phyloP scores from a whole-genome alignment of 2,797 vertebrate species.

The Psittacula derbiana region DNA sequence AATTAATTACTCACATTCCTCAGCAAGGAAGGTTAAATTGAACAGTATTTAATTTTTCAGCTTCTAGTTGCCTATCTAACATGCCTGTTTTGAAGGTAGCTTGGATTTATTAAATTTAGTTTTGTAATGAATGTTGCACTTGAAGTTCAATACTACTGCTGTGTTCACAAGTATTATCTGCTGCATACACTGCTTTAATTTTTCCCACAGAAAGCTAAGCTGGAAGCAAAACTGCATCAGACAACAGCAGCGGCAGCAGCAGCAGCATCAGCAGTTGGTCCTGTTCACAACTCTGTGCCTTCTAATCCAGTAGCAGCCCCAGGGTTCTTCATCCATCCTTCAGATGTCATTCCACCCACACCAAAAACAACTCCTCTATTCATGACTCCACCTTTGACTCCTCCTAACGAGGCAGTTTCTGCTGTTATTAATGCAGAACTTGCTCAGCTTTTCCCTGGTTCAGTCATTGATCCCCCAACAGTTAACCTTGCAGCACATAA shows the following conservation, averaged over 20 bases:
- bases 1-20: not conserved
- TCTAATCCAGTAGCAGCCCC: slow-evolving; percentile 91
- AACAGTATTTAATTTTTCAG: not conserved
- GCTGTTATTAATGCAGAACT: slow-evolving; percentile 96
- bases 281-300: slow-evolving; percentile 96
- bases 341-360: slow-evolving; percentile 97
- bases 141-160: not conserved
- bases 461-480: slow-evolving; percentile 92
- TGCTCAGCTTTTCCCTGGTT: slow-evolving; percentile 95
- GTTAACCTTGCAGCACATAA: slow-evolving; percentile 93
- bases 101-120: not conserved
- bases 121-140: not conserved
- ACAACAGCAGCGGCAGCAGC: slow-evolving; percentile 88
- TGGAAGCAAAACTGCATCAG: slow-evolving; percentile 98
- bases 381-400: slow-evolving; percentile 98
- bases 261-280: slow-evolving; percentile 85
- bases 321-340: slow-evolving; percentile 97
- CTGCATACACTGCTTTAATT: slow-evolving; percentile 61
- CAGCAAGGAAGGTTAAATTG: not conserved
- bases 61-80: not conserved
- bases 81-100: not conserved
- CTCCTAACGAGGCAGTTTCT: slow-evolving; percentile 95
- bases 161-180: not conserved
- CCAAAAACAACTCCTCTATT: slow-evolving; percentile 98
- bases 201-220: slow-evolving; percentile 92